phyloP scores from a whole-genome alignment of 2,113 vertebrate species.

The Aviceda subcristata region DNA sequence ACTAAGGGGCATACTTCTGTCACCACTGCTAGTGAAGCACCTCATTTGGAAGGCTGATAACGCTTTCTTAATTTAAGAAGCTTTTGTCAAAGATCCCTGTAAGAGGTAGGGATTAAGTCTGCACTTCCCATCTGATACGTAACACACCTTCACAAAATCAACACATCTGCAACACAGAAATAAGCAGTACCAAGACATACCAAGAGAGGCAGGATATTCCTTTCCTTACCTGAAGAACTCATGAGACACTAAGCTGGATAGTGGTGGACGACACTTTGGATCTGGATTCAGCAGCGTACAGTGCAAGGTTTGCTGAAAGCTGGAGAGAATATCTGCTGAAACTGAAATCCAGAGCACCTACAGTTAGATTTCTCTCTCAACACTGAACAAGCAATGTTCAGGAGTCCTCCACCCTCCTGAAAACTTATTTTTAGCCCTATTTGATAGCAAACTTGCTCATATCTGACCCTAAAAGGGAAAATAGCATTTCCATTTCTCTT shows the following conservation, averaged over 20 bases:
- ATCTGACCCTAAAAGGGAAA: neutral
- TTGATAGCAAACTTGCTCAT: neutral
- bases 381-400: neutral
- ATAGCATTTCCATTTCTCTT: neutral
- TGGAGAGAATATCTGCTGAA: constrained; percentile 74
- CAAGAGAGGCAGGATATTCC: neutral
- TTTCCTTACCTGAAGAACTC: constrained; percentile 89
- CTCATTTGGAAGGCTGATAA: neutral
- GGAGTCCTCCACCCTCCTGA: neutral
- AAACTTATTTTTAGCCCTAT: neutral
- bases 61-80: neutral
- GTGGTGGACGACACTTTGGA: constrained; percentile 76
- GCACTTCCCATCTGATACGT: neutral
- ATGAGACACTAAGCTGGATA: constrained; percentile 85
- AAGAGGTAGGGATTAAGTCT: neutral
- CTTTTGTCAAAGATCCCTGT: neutral
- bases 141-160: neutral
- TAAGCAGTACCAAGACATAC: neutral
- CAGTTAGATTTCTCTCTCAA: constrained; percentile 49
- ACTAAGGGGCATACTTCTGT: neutral
- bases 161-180: neutral
- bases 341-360: constrained; percentile 70
- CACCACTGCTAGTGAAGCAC: neutral
- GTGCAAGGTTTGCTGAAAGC: constrained; percentile 84
- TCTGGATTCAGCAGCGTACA: constrained; percentile 80